These are phyloP conservation scores for Pteronotus mesoamericanus DNA, from an alignment of 2,797 vertebrate species.

Conservation along the genomic window DNA sequence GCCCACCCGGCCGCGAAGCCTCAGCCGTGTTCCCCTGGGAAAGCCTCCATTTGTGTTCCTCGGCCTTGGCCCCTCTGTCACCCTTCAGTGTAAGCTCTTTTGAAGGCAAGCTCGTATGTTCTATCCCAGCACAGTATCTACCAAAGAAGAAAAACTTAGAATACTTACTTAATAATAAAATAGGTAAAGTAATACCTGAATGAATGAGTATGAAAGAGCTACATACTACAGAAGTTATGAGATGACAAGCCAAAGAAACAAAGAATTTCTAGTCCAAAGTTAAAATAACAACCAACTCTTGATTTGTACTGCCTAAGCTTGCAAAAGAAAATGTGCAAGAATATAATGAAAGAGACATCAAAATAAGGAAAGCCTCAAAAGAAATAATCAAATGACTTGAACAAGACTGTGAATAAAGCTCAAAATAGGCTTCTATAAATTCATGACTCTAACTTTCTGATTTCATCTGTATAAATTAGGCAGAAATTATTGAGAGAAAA, in stretches of 20 bases:
- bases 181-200: not conserved
- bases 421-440: not conserved
- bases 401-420: not conserved
- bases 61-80: not conserved
- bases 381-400: not conserved
- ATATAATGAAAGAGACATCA: not conserved
- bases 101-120: not conserved
- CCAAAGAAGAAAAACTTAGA: not conserved
- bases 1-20: too few relatives aligned
- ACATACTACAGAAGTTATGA: not conserved
- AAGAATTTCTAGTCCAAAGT: not conserved
- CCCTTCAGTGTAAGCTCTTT: not conserved
- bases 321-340: not conserved
- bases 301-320: not conserved
- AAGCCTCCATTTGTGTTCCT: not conserved
- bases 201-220: not conserved
- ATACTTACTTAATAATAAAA: not conserved
- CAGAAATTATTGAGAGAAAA: not conserved
- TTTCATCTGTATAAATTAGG: not conserved
- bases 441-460: not conserved
- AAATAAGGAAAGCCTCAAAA: not conserved
- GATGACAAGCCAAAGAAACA: not conserved
- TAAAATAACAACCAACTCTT: not conserved
- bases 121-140: not conserved
- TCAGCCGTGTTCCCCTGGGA: too few relatives aligned